phyloP scores from a whole-genome alignment of 2,113 vertebrate species.

The Amia ocellicauda region DNA sequence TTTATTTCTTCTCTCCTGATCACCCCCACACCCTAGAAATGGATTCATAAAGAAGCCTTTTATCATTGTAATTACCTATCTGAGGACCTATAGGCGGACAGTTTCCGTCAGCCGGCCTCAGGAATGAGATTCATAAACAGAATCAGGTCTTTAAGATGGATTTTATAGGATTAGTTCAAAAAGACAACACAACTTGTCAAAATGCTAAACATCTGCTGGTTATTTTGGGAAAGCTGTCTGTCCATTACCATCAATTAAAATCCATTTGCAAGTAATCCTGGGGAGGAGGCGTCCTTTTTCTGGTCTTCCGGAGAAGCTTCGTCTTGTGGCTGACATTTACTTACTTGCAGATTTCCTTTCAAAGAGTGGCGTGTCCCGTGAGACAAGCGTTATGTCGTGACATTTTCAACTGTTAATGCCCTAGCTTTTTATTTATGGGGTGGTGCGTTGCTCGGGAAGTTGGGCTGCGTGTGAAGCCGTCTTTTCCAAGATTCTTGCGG shows the following conservation, averaged over 20 bases:
- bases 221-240: slow-evolving; percentile 52
- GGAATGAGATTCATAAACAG: slow-evolving; percentile 21
- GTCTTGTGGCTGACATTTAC: slow-evolving; percentile 41
- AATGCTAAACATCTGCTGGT: slow-evolving; percentile 47
- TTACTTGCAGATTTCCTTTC: slow-evolving; percentile 36
- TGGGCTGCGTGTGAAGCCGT: neutral
- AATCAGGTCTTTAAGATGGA: slow-evolving; percentile 44
- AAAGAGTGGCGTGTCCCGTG: slow-evolving; percentile 8
- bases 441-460: neutral
- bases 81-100: slow-evolving; percentile 45
- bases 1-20: slow-evolving; percentile 12
- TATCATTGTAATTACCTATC: slow-evolving; percentile 52
- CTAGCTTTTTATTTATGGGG: slow-evolving; percentile 5
- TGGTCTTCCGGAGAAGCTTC: slow-evolving; percentile 42
- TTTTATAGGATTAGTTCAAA: slow-evolving; percentile 42
- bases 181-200: slow-evolving; percentile 35
- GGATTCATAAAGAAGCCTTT: slow-evolving; percentile 25
- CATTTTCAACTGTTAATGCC: slow-evolving; percentile 16
- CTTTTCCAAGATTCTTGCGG: neutral
- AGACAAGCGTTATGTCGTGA: slow-evolving; percentile 17
- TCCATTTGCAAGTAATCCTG: slow-evolving; percentile 49
- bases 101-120: slow-evolving; percentile 38
- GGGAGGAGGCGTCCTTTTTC: slow-evolving; percentile 37
- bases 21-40: slow-evolving; percentile 26
- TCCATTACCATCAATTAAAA: slow-evolving; percentile 57